These are phyloP conservation scores for Onthophagus sagittarius DNA, from an alignment of 2,888 invertebrate genomes.

Conservation along the genomic window DNA sequence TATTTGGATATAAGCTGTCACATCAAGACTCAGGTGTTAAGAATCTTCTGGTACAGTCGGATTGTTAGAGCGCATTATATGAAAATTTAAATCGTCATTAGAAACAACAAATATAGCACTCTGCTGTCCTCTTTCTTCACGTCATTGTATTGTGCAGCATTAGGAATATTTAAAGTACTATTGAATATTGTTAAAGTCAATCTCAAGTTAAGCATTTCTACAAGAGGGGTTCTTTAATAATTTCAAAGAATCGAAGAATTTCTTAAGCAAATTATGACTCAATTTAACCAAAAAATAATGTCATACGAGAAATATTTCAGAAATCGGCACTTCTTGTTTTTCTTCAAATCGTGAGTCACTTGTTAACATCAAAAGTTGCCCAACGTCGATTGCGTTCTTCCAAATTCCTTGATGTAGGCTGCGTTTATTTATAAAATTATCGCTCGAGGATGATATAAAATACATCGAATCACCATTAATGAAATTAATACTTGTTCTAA, in stretches of 20 bases:
- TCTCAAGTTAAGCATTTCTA: neutral
- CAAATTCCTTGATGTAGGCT: neutral
- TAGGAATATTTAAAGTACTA: slow-evolving; percentile 47
- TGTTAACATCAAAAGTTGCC: neutral
- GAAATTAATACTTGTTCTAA: neutral
- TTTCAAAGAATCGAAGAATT: too few relatives aligned
- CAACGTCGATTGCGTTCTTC: neutral
- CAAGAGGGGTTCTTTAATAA: neutral
- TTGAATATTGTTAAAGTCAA: slow-evolving; percentile 51
- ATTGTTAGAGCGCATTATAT: too few relatives aligned
- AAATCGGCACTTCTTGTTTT: neutral
- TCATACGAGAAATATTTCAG: neutral
- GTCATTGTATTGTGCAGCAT: neutral
- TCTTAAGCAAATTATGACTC: neutral
- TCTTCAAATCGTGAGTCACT: neutral
- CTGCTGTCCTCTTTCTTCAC: neutral
- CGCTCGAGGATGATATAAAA: neutral
- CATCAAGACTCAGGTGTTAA: too few relatives aligned
- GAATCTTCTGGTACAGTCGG: too few relatives aligned
- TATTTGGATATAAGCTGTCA: neutral
- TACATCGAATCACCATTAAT: neutral
- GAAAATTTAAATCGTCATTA: too few relatives aligned
- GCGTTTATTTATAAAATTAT: neutral
- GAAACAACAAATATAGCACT: too few relatives aligned
- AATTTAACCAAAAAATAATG: neutral